Base-by-base conservation (phyloP, 2,797 vertebrate genomes). In the Rachycentron canadum region DNA sequence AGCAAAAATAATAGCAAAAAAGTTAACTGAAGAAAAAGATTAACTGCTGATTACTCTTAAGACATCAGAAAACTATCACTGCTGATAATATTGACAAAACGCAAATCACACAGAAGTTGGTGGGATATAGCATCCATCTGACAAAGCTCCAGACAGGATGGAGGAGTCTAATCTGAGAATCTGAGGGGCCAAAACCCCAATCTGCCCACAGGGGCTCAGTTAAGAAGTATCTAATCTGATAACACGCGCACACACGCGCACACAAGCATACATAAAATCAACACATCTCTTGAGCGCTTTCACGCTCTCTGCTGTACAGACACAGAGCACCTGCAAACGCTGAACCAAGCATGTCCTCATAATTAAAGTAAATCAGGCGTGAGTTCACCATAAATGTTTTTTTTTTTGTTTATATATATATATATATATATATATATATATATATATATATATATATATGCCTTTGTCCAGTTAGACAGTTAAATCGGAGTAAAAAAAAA, bases 181-280 rank as follows among this genome's bases (percentile, higher is more conserved):
- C 77, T 61, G 57, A 59, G 61, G 82, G 60, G 56, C 13, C 65
- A 63, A 6, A 61, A 81, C 76, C 60, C 78, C 65, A 77, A 72
- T 81, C 67, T 79, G 41, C 49, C 61, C 47, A 69, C 74, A 68
- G 66, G 58, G 74, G 69, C 30, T 70, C 32, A 74, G 66, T 73
- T 73, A 65, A 73, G 45, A 65, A 49, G 41, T 69, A 71, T 78
- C 32, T 79, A 70, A 82, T 78, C 75, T 69, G 67, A 85, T 76
- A 55, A 69, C 60, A 77, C 30, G 28, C 3, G 0, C 1, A 11
- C 30, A 72, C 34, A 38, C 23, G 30, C 4, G 23, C 23, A 28
- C n/a, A 40, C 52, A 34, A 19, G 34, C 60, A 40, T 7, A 38
- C n/a, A 38, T 12, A 66, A 17, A 57, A 2, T 17, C 26, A 26